These are phyloP conservation scores for Enteromius anoplus DNA, from an alignment of 2,797 vertebrate genomes.

Conservation along the genomic window DNA sequence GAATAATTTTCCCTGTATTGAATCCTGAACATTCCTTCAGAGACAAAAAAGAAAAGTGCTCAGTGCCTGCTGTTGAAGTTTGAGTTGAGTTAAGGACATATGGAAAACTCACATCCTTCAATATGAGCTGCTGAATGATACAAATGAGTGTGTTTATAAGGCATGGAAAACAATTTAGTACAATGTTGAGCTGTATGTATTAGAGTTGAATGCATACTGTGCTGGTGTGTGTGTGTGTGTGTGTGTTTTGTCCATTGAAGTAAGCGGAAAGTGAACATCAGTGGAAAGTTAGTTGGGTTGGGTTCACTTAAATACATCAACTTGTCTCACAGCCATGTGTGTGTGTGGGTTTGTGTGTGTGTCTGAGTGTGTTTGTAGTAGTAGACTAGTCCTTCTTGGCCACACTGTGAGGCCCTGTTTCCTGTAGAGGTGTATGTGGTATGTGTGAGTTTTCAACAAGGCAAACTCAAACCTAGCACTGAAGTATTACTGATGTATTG, in stretches of 20 bases:
- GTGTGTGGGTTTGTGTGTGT: neutral
- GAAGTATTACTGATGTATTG: neutral
- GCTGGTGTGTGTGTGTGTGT: neutral
- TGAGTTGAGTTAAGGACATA: conserved; percentile 39
- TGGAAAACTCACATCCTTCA: conserved; percentile 55
- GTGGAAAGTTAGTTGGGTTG: conserved; percentile 55
- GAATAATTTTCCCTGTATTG: neutral
- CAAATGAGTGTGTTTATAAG: conserved; percentile 8
- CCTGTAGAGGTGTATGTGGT: conserved; percentile 47
- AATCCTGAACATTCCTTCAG: neutral
- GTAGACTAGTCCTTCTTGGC: conserved; percentile 6
- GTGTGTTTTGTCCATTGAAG: conserved; percentile 27
- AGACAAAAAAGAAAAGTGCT: neutral
- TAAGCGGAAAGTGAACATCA: conserved; percentile 51
- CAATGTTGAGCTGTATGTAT: conserved; percentile 11
- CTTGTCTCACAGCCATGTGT: neutral
- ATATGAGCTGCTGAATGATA: neutral
- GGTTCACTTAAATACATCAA: conserved; percentile 29
- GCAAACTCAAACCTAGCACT: neutral
- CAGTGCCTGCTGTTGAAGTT: neutral
- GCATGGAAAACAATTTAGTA: conserved; percentile 55
- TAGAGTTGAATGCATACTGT: conserved; percentile 14
- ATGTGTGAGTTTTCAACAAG: neutral
- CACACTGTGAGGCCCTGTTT: conserved; percentile 50
- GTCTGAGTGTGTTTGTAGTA: conserved; percentile 1